A percentile compares a stretch with the other conserved stretches of the same genome.
These are phyloP conservation scores for Osmerus mordax DNA, from an alignment of 2,113 vertebrate species.

Conservation along the genomic window DNA sequence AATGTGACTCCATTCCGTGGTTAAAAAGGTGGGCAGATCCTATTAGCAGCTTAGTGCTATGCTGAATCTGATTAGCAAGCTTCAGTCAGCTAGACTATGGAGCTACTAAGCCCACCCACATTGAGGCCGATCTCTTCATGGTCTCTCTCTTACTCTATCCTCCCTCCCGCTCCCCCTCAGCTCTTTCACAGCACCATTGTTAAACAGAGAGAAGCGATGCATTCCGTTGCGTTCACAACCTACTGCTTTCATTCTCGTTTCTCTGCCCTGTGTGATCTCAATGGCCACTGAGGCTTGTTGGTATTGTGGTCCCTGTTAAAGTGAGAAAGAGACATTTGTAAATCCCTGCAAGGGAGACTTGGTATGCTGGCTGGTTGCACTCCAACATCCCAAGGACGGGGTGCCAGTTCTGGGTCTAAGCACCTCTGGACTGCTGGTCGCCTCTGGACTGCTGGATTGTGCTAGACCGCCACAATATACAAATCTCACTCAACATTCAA, in stretches of 20 bases:
- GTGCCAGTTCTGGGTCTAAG: slow-evolving; percentile 30
- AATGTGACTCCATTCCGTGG: slow-evolving; percentile 2
- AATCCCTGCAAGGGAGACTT: slow-evolving; percentile 7
- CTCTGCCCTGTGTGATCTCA: not conserved
- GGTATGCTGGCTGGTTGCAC: slow-evolving; percentile 23
- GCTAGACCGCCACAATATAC: not conserved
- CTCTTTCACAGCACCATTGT: not conserved
- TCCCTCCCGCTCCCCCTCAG: not conserved
- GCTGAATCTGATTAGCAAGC: slow-evolving; percentile 51
- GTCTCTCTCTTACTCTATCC: not conserved
- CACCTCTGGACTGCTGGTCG: slow-evolving; percentile 31
- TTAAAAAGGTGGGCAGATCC: slow-evolving; percentile 36
- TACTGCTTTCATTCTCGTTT: not conserved
- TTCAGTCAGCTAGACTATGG: slow-evolving; percentile 25
- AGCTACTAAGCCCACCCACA: slow-evolving; percentile 41
- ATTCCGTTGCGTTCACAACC: too few species aligned
- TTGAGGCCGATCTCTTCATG: not conserved
- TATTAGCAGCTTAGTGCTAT: slow-evolving; percentile 31
- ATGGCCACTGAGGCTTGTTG: not conserved
- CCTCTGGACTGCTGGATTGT: slow-evolving; percentile 17
- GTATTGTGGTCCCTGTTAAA: not conserved
- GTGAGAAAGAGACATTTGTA: not conserved
- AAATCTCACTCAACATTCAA: not conserved
- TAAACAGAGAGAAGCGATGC: too few species aligned
- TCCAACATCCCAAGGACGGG: slow-evolving; percentile 32